These are phyloP conservation scores for Ichneumoninae sp. DNA, from an alignment of 2,888 invertebrate genomes.

Conservation along the genomic window DNA sequence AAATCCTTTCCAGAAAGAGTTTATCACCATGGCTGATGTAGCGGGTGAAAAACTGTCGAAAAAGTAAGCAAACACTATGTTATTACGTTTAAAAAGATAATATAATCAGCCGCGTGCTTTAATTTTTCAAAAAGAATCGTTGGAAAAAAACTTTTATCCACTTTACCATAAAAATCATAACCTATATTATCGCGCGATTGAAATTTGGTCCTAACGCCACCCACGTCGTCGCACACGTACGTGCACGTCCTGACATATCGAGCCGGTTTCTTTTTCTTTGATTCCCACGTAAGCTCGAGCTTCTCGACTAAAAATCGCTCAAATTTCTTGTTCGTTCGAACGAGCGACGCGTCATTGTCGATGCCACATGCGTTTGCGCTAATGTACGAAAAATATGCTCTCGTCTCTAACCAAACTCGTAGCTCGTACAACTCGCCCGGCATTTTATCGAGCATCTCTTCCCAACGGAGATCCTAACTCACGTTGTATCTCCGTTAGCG, in stretches of 20 bases:
- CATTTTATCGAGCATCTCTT: slow-evolving; percentile 51
- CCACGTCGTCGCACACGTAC: slow-evolving; percentile 64
- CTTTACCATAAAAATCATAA: slow-evolving; percentile 50
- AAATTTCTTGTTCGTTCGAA: slow-evolving; percentile 3
- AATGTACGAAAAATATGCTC: slow-evolving; percentile 69
- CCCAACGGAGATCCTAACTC: slow-evolving; percentile 66
- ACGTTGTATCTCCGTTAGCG: slow-evolving; percentile 74
- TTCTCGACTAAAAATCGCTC: background rate
- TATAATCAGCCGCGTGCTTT: background rate
- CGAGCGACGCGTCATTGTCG: background rate
- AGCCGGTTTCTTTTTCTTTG: slow-evolving; percentile 43
- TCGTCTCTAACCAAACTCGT: slow-evolving; percentile 72
- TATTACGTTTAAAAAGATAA: background rate
- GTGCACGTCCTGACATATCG: slow-evolving; percentile 44
- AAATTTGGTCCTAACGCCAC: slow-evolving; percentile 44
- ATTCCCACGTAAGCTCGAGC: background rate
- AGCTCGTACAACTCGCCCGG: slow-evolving; percentile 60
- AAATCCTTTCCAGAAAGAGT: slow-evolving; percentile 63
- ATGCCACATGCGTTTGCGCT: slow-evolving; percentile 11
- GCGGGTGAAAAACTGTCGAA: slow-evolving; percentile 88
- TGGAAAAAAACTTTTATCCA: background rate
- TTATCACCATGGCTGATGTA: slow-evolving; percentile 86
- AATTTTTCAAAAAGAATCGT: background rate
- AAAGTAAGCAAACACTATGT: slow-evolving; percentile 86
- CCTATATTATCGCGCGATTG: slow-evolving; percentile 45